phyloP scores from a whole-genome alignment of 2,888 invertebrate genomes.

The Scotopteryx bipunctaria region DNA sequence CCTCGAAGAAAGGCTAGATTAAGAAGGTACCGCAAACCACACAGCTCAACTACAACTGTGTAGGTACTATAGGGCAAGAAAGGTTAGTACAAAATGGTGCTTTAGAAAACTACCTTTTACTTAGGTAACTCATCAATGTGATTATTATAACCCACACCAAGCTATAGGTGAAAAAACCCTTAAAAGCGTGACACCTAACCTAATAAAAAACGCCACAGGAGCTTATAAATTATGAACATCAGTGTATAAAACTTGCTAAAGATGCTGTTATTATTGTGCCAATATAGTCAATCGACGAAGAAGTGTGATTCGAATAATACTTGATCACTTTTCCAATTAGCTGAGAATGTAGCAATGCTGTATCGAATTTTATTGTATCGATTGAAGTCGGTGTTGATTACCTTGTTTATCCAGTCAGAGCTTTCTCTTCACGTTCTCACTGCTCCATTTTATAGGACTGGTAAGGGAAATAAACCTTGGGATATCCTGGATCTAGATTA shows the following conservation, averaged over 20 bases:
- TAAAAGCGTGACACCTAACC: neutral
- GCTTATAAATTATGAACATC: neutral
- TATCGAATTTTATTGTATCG: constrained; percentile 10
- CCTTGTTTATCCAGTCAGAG: neutral
- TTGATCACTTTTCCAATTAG: constrained; percentile 4
- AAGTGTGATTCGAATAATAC: neutral
- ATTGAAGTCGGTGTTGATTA: neutral
- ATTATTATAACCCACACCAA: no score
- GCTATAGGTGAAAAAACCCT: no score
- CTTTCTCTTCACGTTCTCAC: constrained; percentile 8
- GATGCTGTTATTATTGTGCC: no score
- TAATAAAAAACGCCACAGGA: neutral
- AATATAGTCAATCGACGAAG: no score
- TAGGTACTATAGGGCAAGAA: no score
- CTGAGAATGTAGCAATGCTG: neutral
- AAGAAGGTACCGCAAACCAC: neutral
- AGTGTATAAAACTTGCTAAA: neutral
- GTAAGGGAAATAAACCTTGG: neutral
- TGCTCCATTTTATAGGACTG: constrained; percentile 1
- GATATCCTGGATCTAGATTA: neutral
- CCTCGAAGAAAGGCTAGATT: neutral
- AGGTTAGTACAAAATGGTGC: no score
- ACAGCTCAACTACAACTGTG: neutral
- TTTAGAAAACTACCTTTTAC: no score
- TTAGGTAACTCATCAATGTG: no score